A percentile compares a stretch with the other conserved stretches of the same genome.
Evolutionary conservation across 2,797 vertebrate genomes (phyloP).

Genomic region (Alouatta caraya): DNA sequence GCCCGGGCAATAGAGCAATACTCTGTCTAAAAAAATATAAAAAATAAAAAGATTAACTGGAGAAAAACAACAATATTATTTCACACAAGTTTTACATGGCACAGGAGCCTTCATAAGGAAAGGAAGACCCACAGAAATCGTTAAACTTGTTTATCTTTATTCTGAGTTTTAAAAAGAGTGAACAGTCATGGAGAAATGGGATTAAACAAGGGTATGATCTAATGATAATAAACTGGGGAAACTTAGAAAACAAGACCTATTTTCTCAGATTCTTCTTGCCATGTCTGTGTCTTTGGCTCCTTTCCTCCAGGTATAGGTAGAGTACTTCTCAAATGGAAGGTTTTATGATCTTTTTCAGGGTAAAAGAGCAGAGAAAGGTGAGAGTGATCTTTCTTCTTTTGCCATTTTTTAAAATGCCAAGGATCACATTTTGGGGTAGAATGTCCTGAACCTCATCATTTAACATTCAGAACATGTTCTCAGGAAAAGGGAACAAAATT

Average conservation of each 20-base stretch:
- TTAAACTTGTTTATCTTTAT: neutral
- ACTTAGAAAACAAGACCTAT: neutral
- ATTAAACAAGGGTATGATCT: neutral
- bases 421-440: neutral
- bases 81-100: neutral
- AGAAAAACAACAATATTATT: neutral
- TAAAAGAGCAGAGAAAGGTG: neutral
- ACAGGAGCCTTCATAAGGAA: neutral
- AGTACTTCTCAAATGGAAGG: neutral
- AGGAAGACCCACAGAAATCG: neutral
- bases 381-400: neutral
- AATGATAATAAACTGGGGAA: neutral
- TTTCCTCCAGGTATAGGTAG: neutral
- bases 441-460: neutral
- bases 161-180: neutral
- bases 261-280: neutral
- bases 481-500: neutral
- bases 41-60: neutral
- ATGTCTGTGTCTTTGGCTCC: neutral
- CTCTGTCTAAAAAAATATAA: neutral
- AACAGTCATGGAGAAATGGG: neutral
- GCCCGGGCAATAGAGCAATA: neutral
- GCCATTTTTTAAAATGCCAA: neutral
- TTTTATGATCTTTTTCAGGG: neutral
- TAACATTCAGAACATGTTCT: neutral